Evolutionary conservation across 2,113 vertebrate genomes (phyloP), one percentile per base, ranked within the genome.

Genomic region (Microtus richardsoni): DNA sequence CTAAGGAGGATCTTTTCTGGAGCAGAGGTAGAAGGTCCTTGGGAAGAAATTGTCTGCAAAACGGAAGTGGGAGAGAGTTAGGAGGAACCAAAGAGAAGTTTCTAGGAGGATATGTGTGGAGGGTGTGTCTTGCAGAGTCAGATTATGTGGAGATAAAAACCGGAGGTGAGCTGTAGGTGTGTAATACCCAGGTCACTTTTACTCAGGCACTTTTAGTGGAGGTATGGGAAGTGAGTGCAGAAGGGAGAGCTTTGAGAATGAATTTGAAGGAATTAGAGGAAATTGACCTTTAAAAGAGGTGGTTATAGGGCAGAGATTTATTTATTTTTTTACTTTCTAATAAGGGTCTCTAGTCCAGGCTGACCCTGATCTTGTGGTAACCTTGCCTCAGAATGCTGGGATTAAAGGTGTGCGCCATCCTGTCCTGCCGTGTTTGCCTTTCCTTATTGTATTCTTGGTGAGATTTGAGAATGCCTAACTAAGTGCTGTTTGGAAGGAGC

Each of bases 121-220:
- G 24, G 58, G n/a, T 52, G 19, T 91, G 49, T 66, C 17, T 77
- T 30, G 49, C 52, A 52, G 2, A 54, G 64, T 89, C 62, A 80
- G 78, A 93, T 79, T 96, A 66, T 92, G 41, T 47, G 66, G 75
- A 94, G 71, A 92, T 93, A 93, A 95, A 83, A 83, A 28, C 75
- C 21, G 84, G 89, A 44, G 68, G n/a, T 87, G 64, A 84, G n/a
- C 54, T 88, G 19, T 3, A 52, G 80, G 17, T 92, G 52, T 95
- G 52, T 68, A 49, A 49, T 47, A 58, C 47, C 78, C 88, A 96
- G 90, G 58, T 94, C 85, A 92, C 85, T 77, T 87, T 90, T 90
- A 36, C 41, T 60, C 54, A 84, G 62, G 44, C 44, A 44, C 64
- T 94, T 94, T 83, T 79, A 75, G 16, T 19, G 33, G 71, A 54